Base-by-base conservation (phyloP, 2,797 vertebrate genomes). In the Sebastes dallii region DNA sequence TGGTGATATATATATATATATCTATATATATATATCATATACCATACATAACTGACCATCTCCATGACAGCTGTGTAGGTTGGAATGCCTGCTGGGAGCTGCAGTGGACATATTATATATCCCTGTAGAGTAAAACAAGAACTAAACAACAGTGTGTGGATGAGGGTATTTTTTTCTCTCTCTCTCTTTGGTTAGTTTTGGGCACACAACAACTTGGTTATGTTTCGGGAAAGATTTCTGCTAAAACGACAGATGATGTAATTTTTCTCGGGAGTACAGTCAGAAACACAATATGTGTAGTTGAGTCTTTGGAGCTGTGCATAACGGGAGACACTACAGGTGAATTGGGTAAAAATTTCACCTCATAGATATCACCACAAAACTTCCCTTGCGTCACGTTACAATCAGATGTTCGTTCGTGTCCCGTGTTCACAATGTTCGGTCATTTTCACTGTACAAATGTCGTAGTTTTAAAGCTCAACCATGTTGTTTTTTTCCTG, bases 81-180 rank as follows among this genome's bases (percentile, higher is more conserved):
- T 46, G 20, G 39, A 42, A 61, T 8, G 34, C 72, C 69, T 76
- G 77, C 67, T 52, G 68, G 50, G 68, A 73, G 20, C 71, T 29
- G 39, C 54, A 25, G 24, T 52, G 34, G 18, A 62, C 59, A 66
- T 54, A 52, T 62, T 52, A 58, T 29, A 27, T 75, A 27, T 73
- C 42, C 18, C 29, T 20, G n/a, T 16, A 64, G 32, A 77, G 68
- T 16, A 69, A 76, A 69, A 66, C 9, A 75, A 8, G 3, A 61
- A 13, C 30, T 20, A 8, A 4, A 16, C 29, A 50, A 32, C 24
- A 9, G 29, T 11, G 52, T 1, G 0, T 58, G 55, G 64, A 54
- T 56, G 52, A 22, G 22, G 61, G 20, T 58, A 34, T 66, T 42
- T 67, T 2, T 34, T 1, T 42, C 6, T 27, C 24, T 39, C 13